phyloP scores from a whole-genome alignment of 2,888 invertebrate species.

The Ectobius pallidus region DNA sequence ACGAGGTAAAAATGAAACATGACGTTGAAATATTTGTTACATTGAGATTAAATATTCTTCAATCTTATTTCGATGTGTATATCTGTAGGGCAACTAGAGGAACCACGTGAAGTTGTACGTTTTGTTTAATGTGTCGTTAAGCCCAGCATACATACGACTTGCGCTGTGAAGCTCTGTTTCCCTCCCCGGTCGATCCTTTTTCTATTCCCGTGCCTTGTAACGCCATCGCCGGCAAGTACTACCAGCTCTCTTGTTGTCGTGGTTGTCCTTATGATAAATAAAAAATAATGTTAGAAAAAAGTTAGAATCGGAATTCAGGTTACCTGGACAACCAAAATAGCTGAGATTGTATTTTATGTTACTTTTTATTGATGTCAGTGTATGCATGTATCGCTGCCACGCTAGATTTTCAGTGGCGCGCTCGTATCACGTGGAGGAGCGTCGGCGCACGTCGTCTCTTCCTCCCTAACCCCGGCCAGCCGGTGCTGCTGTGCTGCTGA shows the following conservation, averaged over 20 bases:
- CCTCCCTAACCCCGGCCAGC: background rate
- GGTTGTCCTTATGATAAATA: background rate
- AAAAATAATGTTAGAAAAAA: too few species aligned
- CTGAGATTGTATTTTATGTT: background rate
- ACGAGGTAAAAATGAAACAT: too few species aligned
- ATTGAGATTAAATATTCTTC: too few species aligned
- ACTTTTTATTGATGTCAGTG: slow-evolving; percentile 14
- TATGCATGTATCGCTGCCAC: background rate
- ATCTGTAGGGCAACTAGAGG: too few species aligned
- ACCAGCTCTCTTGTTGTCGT: background rate
- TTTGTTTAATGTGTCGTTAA: background rate
- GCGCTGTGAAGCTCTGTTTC: background rate
- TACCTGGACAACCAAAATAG: slow-evolving; percentile 15
- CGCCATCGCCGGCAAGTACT: slow-evolving; percentile 22
- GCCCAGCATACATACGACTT: background rate
- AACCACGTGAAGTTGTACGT: background rate
- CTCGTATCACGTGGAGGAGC: slow-evolving; percentile 7
- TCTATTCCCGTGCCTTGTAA: slow-evolving; percentile 3
- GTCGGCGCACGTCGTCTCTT: slow-evolving; percentile 2
- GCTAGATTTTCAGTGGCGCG: background rate
- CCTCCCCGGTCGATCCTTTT: background rate
- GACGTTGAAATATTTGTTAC: too few species aligned
- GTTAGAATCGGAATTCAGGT: background rate
- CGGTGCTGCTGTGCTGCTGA: slow-evolving; percentile 16
- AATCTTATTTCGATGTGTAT: too few species aligned